phyloP scores from a whole-genome alignment of 2,113 vertebrate species.

The Scolopax mira region DNA sequence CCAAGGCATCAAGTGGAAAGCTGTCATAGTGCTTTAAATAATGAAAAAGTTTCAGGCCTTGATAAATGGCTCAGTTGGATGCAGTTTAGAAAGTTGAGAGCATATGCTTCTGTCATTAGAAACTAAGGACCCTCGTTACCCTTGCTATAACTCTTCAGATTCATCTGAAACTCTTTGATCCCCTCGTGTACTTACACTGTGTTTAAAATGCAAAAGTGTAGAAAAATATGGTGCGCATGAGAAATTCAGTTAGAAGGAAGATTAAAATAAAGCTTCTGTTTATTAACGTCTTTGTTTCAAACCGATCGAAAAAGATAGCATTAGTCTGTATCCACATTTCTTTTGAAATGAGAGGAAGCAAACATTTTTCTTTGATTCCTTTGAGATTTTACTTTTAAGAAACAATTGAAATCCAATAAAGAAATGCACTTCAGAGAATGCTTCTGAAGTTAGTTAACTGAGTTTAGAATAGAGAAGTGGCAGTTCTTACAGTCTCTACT shows the following conservation, averaged over 20 bases:
- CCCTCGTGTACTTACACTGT: slow-evolving; percentile 53
- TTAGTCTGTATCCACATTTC: neutral
- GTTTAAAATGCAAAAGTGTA: slow-evolving; percentile 55
- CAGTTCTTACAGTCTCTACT: slow-evolving; percentile 42
- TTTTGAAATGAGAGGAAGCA: slow-evolving; percentile 43
- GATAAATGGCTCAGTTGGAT: slow-evolving; percentile 67
- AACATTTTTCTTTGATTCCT: slow-evolving; percentile 60
- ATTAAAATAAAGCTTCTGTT: slow-evolving; percentile 53
- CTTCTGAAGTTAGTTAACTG: slow-evolving; percentile 67
- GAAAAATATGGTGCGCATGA: slow-evolving; percentile 36
- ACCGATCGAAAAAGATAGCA: neutral
- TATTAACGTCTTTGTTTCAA: slow-evolving; percentile 36
- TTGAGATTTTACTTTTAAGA: slow-evolving; percentile 65
- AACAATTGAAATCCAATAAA: slow-evolving; percentile 66
- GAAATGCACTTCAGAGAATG: slow-evolving; percentile 54
- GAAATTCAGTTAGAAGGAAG: neutral
- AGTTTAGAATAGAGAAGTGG: slow-evolving; percentile 58
- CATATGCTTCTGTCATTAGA: slow-evolving; percentile 61
- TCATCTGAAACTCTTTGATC: slow-evolving; percentile 59
- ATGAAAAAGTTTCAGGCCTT: slow-evolving; percentile 64
- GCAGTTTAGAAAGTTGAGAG: slow-evolving; percentile 65
- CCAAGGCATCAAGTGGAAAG: slow-evolving; percentile 59
- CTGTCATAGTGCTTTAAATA: slow-evolving; percentile 65
- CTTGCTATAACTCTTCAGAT: slow-evolving; percentile 66
- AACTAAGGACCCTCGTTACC: slow-evolving; percentile 62